phyloP scores from a whole-genome alignment of 2,113 vertebrate genomes.

The Delphinus delphis region DNA sequence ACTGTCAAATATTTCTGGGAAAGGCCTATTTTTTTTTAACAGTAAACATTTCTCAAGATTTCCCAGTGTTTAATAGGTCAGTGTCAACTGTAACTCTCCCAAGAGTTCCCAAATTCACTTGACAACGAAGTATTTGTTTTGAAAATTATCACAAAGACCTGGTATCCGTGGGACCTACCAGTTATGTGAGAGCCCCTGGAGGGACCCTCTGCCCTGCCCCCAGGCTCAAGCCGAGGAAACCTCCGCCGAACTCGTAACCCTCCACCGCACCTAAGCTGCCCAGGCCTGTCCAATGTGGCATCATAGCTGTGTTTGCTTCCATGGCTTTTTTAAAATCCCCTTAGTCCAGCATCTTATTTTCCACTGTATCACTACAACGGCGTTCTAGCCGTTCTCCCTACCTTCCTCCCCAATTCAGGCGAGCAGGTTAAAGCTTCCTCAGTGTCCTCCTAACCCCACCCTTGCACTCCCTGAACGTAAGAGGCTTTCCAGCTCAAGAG shows the following conservation, averaged over 20 bases:
- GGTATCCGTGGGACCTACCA: accelerated
- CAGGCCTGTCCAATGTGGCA: accelerated
- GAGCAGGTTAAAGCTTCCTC: accelerated
- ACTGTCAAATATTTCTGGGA: neutral
- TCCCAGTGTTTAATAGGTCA: neutral
- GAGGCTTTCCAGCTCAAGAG: neutral
- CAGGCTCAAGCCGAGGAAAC: neutral
- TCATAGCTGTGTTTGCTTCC: no score
- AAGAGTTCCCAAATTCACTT: neutral
- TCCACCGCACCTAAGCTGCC: accelerated
- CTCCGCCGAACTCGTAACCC: neutral
- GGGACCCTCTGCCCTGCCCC: neutral
- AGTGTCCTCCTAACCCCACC: accelerated
- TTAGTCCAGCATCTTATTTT: accelerated
- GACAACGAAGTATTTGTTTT: neutral
- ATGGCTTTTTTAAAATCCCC: no score
- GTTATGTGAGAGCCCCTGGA: accelerated
- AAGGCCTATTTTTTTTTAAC: neutral
- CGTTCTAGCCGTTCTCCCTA: accelerated
- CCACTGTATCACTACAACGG: accelerated
- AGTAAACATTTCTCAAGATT: neutral
- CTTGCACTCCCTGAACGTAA: neutral
- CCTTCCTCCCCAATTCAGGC: neutral
- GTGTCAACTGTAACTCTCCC: neutral
- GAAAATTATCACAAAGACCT: neutral